Evolutionary conservation across 2,888 invertebrate species (phyloP), one percentile per base, ranked within the genome.

Genomic region (Spilosoma lubricipeda): DNA sequence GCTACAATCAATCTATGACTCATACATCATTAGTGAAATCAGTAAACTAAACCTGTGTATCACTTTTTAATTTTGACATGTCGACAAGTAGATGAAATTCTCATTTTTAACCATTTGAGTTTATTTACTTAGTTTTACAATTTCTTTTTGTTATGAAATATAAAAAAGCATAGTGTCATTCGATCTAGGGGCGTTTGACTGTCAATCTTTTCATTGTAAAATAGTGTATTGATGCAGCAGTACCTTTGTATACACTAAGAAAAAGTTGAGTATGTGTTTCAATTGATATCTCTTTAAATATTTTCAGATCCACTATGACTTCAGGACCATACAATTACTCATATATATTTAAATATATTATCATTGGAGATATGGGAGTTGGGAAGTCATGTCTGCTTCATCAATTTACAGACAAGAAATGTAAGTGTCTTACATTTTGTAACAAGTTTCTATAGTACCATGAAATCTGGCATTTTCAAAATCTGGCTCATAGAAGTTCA

Each of bases 291-390:
- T 52, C 23, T 42, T 64, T 70, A 52, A 33, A 45, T 9, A 39
- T 45, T 88, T 84, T 86, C 89, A 91, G 80, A 73, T 80, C 84
- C 91, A 97, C 95, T 90, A 98, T 98, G 98, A 98, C 99, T 85
- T 98, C 99, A 84, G 99, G 99, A 91, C 99, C 99, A 75, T 99
- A 99, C 94, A 99, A 99, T 96, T 99, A 99, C 95, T 99, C 99
- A 66, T 99, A 99, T 93, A 99, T 99, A 93, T 99, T 99, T 95
- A 99, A 99, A 94, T 99, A 99, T 93, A 99, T 99, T 89, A 99
- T 99, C 86, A 99, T 99, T 94, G 99, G 99, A 87, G 99, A 99
- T 94, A 99, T 99, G 99, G 99, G 99, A 82, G 99, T 99, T 77
- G 99, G 99, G 78, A 99, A 99, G 95, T 99, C 99, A 78, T 99